Conservation (phyloP, 2,888 invertebrate genomes). For the Julus scanicus region DNA sequence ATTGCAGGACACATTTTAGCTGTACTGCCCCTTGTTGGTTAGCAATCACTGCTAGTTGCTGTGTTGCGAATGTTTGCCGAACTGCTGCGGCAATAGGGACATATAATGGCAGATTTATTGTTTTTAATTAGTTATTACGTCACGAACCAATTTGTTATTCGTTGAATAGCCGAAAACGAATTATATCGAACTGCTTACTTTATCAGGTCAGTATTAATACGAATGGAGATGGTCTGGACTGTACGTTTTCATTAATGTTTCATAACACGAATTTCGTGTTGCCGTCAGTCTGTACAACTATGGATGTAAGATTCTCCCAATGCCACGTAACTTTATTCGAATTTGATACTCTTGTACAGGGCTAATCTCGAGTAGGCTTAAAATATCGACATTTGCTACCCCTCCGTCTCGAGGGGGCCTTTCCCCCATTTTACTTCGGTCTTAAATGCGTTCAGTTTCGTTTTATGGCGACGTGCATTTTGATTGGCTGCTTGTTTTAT, state of each 20-base stretch:
- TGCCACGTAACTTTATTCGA: background rate
- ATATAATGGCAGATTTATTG: too few species aligned
- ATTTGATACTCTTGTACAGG: background rate
- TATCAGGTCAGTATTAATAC: too few species aligned
- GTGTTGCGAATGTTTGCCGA: background rate
- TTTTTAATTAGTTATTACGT: too few species aligned
- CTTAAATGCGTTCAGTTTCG: slow-evolving; percentile 21
- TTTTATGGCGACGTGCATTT: slow-evolving; percentile 1
- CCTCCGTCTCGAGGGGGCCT: background rate
- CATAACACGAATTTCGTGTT: too few species aligned
- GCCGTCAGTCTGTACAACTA: too few species aligned
- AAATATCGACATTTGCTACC: slow-evolving; percentile 10
- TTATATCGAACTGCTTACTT: too few species aligned
- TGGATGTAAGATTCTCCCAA: too few species aligned
- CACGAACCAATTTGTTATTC: too few species aligned
- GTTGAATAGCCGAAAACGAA: too few species aligned
- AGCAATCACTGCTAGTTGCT: background rate
- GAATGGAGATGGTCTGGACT: too few species aligned
- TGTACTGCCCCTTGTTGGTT: background rate
- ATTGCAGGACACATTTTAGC: background rate
- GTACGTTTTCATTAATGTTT: too few species aligned
- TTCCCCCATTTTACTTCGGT: background rate
- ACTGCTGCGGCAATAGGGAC: background rate
- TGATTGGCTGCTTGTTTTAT: slow-evolving; percentile 27
- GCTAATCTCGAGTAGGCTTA: background rate